These are phyloP conservation scores for Ceratoteleas bidentatus DNA, from an alignment of 1,140 invertebrate genomes.

Conservation along the genomic window DNA sequence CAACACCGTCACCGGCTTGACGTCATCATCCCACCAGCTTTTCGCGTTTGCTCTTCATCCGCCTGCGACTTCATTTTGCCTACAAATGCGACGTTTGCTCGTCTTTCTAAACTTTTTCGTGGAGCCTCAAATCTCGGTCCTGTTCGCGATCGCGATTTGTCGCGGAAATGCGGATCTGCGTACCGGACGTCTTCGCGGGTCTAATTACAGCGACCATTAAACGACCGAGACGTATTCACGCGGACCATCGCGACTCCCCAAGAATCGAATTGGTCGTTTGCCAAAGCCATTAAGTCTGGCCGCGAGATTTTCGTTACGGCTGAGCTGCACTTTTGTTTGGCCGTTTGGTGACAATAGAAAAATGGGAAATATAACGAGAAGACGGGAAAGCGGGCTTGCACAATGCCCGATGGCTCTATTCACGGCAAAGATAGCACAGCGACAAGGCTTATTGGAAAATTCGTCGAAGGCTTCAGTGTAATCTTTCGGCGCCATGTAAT, in stretches of 20 bases:
- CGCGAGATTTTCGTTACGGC: conserved; percentile 69
- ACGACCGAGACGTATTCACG: conserved; percentile 56
- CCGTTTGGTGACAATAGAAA: conserved; percentile 74
- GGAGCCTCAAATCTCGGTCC: too few species aligned
- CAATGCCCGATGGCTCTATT: conserved; percentile 65
- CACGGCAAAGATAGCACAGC: conserved; percentile 54
- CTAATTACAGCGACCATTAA: conserved; percentile 56
- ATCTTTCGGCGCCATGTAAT: conserved; percentile 64
- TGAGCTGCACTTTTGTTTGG: conserved; percentile 74
- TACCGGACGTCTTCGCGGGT: not conserved
- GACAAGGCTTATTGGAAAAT: conserved; percentile 66
- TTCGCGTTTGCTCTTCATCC: conserved; percentile 23
- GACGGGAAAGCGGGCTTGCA: conserved; percentile 38
- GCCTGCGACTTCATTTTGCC: conserved; percentile 43
- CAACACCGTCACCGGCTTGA: conserved; percentile 15
- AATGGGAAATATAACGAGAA: conserved; percentile 72
- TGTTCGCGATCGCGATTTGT: too few species aligned
- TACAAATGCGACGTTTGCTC: conserved; percentile 36
- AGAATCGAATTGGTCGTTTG: conserved; percentile 72
- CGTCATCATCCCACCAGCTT: conserved; percentile 38
- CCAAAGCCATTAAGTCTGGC: conserved; percentile 75
- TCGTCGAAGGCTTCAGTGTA: conserved; percentile 61
- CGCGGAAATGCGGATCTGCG: too few species aligned
- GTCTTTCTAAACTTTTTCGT: too few species aligned
- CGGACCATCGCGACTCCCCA: conserved; percentile 56